These are phyloP conservation scores for Pheosia gnoma DNA, from an alignment of 2,888 invertebrate genomes.

Conservation along the genomic window DNA sequence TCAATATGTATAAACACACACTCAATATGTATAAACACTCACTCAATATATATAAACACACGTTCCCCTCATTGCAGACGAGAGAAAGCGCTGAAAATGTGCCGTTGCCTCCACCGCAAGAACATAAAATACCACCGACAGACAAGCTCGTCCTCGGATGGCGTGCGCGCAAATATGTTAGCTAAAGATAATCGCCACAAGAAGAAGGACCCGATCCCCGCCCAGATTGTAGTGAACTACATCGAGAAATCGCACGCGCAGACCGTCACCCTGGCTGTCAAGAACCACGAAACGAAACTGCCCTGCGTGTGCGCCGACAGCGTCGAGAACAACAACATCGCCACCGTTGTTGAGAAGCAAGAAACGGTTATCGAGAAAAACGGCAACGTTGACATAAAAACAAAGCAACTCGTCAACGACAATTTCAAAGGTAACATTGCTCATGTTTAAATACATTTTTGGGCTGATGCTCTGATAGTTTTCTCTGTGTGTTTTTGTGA, in stretches of 20 bases:
- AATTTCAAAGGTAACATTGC: slow-evolving; percentile 51
- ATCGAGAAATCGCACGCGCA: slow-evolving; percentile 38
- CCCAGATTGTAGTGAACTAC: slow-evolving; percentile 52
- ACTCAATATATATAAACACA: too few relatives aligned
- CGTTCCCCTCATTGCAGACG: slow-evolving; percentile 43
- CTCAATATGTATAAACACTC: too few relatives aligned
- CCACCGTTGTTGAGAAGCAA: slow-evolving; percentile 26
- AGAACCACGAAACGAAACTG: slow-evolving; percentile 11
- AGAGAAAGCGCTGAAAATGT: slow-evolving; percentile 57
- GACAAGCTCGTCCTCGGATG: slow-evolving; percentile 70
- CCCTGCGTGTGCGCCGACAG: slow-evolving; percentile 35
- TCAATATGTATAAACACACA: too few relatives aligned
- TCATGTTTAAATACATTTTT: slow-evolving; percentile 51
- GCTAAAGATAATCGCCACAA: slow-evolving; percentile 40
- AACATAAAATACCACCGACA: slow-evolving; percentile 56
- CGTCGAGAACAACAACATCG: slow-evolving; percentile 54
- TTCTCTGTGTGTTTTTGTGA: background rate
- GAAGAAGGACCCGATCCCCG: slow-evolving; percentile 42
- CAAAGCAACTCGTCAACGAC: slow-evolving; percentile 29
- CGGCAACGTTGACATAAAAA: slow-evolving; percentile 54
- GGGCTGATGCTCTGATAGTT: background rate
- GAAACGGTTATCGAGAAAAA: slow-evolving; percentile 60
- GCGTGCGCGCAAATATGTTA: slow-evolving; percentile 26
- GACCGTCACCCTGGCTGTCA: slow-evolving; percentile 39
- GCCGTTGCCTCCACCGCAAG: slow-evolving; percentile 65